Base-by-base conservation (phyloP, 2,888 invertebrate species). In the Geotrupes spiniger region DNA sequence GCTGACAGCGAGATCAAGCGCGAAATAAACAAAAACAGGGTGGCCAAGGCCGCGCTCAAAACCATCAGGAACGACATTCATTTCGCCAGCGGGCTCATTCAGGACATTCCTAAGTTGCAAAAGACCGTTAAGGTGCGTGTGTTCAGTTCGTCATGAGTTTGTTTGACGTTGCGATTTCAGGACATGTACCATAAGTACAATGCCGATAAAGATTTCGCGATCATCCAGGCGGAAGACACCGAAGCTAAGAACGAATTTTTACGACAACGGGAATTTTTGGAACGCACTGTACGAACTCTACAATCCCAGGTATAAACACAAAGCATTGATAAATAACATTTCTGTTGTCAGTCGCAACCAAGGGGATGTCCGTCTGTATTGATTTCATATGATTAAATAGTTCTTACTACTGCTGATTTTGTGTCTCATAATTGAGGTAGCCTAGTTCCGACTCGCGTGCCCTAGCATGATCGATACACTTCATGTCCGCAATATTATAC, bases 1-100 rank as follows among this genome's bases (percentile, higher is more conserved):
- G 81, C 85, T 1, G 85, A 87, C 58, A 80, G 81, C 48, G 89
- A 91, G 61, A 78, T 85, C 49, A 75, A 84, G 43, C 76, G 77
- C 5, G 89, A 89, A 71, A 74, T 83, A 0, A 74, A 78, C 26
- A 77, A 80, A 29, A 82, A 83, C 42, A 74, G 81, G 49, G 77
- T 77, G 0, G 76, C 82, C 41, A 81, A 84, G 56, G 80, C 79
- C 48, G 77, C 84, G 0, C 68, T 92, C 26, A 83, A 84, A 58
- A 82, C 82, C 62, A 87, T 95, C 53, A 84, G 89, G 68, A 84
- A 85, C 38, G 93, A 94, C 62, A 78, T 95, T 41, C 87, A 88
- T 62, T 81, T 87, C 53, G 84, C 89, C 65, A 87, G 90, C 4
- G 84, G 84, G 0, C 80, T 85, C 53, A 82, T 92, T 33, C 89